These are phyloP conservation scores for Neuroterus valhalla DNA, from an alignment of 1,140 invertebrate genomes.

Conservation along the genomic window DNA sequence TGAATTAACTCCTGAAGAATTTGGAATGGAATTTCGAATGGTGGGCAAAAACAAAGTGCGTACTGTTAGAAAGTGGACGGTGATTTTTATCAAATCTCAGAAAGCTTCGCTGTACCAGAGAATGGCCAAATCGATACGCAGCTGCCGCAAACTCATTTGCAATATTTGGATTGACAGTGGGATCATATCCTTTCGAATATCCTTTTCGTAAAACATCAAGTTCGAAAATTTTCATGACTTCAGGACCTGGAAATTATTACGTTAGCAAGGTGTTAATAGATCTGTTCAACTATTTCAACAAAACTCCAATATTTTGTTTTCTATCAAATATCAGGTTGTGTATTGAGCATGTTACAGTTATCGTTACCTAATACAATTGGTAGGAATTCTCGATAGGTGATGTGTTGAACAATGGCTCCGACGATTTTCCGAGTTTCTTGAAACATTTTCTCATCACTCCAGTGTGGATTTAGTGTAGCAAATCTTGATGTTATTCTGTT, in stretches of 20 bases:
- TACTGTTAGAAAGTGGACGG: constrained; percentile 80
- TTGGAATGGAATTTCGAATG: not conserved
- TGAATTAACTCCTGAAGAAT: not conserved
- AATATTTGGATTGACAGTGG: constrained; percentile 88
- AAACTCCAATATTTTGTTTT: no score
- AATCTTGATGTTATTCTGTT: constrained; percentile 90
- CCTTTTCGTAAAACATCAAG: constrained; percentile 79
- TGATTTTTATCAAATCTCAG: constrained; percentile 80
- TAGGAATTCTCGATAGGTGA: constrained; percentile 92
- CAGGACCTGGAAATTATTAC: constrained; percentile 72
- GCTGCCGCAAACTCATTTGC: constrained; percentile 95
- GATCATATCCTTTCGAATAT: constrained; percentile 85
- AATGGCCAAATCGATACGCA: constrained; percentile 97
- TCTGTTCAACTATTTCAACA: no score
- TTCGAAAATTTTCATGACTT: constrained; percentile 84
- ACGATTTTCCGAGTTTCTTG: constrained; percentile 92
- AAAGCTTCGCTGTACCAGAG: constrained; percentile 88
- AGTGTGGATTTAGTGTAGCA: constrained; percentile 86
- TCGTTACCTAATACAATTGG: constrained; percentile 85
- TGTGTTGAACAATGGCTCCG: constrained; percentile 88
- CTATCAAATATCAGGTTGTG: no score
- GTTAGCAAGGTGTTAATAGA: not conserved
- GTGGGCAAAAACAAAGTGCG: constrained; percentile 32
- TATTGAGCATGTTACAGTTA: not conserved
- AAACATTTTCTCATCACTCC: constrained; percentile 90